phyloP scores from a whole-genome alignment of 2,113 vertebrate species.

The Xiphias gladius region DNA sequence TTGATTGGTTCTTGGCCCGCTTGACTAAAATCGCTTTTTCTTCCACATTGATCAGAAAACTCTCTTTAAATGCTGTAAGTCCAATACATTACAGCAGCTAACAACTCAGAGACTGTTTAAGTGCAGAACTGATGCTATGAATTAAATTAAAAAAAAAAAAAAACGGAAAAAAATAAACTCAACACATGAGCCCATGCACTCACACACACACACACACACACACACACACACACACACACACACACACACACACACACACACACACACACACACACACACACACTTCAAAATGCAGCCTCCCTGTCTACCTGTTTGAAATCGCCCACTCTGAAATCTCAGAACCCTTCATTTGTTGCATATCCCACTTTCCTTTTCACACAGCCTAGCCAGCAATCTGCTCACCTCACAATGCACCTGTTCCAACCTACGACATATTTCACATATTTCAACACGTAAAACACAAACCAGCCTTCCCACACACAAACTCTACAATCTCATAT shows the following conservation, averaged over 20 bases:
- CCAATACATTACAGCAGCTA: slow-evolving; percentile 16
- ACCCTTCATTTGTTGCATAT: slow-evolving; percentile 38
- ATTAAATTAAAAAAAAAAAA: slow-evolving; percentile 12
- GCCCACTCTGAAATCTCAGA: slow-evolving; percentile 41
- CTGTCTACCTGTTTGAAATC: slow-evolving; percentile 42
- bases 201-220: too few species aligned
- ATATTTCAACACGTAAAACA: slow-evolving; percentile 47
- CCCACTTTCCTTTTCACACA: slow-evolving; percentile 41
- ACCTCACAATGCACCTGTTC: slow-evolving; percentile 41
- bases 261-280: not conserved
- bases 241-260: not conserved
- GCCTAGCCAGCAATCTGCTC: slow-evolving; percentile 38
- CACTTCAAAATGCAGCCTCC: slow-evolving; percentile 10
- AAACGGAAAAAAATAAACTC: not conserved
- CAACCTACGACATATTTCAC: slow-evolving; percentile 11
- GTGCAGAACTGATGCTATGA: slow-evolving; percentile 36
- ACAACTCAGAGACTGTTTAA: slow-evolving; percentile 13
- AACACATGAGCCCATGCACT: too few species aligned
- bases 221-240: too few species aligned
- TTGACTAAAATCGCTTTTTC: slow-evolving; percentile 50
- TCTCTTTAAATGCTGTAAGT: slow-evolving; percentile 44
- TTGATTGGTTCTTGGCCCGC: slow-evolving; percentile 51
- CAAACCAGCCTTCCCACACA: slow-evolving; percentile 40
- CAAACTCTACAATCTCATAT: slow-evolving; percentile 31
- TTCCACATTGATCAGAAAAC: slow-evolving; percentile 36